Evolutionary conservation across 2,113 vertebrate genomes (phyloP), one percentile per base, ranked within the genome.

Genomic region (Ascaphus truei): DNA sequence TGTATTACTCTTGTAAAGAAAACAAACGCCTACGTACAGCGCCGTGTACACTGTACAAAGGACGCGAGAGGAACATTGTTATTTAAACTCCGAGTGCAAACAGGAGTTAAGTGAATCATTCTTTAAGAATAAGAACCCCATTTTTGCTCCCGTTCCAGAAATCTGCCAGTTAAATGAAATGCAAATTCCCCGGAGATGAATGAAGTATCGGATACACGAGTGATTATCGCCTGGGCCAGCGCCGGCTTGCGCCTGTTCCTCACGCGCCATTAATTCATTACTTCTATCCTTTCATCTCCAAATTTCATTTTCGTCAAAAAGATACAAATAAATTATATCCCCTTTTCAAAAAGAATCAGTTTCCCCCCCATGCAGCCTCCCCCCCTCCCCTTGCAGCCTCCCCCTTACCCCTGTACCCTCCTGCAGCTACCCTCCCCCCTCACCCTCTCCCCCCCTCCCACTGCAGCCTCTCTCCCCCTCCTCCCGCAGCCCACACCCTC

Each of bases 221-320:
- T 92, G 96, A 97, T 98, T 90, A 95, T 92, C 93, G 94, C 94
- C 95, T 91, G 92, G 79, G 93, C 93, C 95, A 95, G 96, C 95
- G 91, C 93, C 94, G 96, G 93, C 93, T 94, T n/a, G n/a, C n/a
- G 94, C 92, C 92, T 96, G 94, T 90, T 88, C 91, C 92, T 92
- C 91, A 92, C 90, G 90, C 95, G 92, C 96, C 95, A 98, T 98
- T 98, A 96, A 98, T 98, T 98, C 98, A 96, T 92, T 92, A 89
- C 90, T 98, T 94, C 92, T 93, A 93, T 92, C 92, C 89, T 93
- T 91, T 91, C 91, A 90, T 95, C 91, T 96, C 93, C 94, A 94
- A 93, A 92, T 94, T 94, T 95, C 91, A 88, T 89, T 91, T 88
- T 86, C 85, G n/a, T n/a, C n/a, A n/a, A n/a, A n/a, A n/a, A n/a